A percentile compares a stretch with the other conserved stretches of the same genome.
Evolutionary conservation across 2,888 invertebrate species (phyloP).

Genomic region (Calameuta filiformis): DNA sequence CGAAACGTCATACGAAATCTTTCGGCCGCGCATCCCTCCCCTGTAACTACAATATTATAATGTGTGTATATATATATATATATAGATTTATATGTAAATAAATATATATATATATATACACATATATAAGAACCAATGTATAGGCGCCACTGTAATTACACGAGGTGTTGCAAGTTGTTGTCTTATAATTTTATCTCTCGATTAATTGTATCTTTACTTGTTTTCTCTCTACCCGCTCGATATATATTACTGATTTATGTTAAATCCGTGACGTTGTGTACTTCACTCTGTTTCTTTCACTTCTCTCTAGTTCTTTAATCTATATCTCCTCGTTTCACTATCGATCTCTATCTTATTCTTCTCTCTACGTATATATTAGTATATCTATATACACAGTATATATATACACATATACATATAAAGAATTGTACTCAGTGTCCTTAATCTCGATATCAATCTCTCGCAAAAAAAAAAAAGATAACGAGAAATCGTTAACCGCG

Average conservation of each 20-base stretch:
- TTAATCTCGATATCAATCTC: background rate
- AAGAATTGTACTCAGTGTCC: background rate
- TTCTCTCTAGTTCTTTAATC: background rate
- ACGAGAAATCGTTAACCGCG: background rate
- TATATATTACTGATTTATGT: conserved; percentile 58
- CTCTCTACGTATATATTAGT: background rate
- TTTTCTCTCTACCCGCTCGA: conserved; percentile 71
- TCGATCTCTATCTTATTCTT: conserved; percentile 5
- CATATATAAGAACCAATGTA: background rate
- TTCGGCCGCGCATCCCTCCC: background rate
- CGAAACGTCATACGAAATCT: background rate
- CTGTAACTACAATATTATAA: background rate
- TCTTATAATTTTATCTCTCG: conserved; percentile 27
- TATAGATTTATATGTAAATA: no score
- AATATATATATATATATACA: background rate
- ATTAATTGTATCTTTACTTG: conserved; percentile 33
- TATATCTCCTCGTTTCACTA: conserved; percentile 1
- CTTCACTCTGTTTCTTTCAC: conserved; percentile 5
- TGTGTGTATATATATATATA: background rate
- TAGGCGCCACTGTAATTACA: conserved; percentile 14
- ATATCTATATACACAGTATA: background rate
- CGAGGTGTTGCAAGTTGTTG: conserved; percentile 31
- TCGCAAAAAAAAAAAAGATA: background rate
- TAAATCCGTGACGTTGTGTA: conserved; percentile 44
- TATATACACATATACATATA: background rate